Percentiles rank a stretch among this genome's conserved stretches.
These are phyloP conservation scores for Percopsis omiscomaycus DNA, from an alignment of 2,797 vertebrate genomes.

Conservation along the genomic window DNA sequence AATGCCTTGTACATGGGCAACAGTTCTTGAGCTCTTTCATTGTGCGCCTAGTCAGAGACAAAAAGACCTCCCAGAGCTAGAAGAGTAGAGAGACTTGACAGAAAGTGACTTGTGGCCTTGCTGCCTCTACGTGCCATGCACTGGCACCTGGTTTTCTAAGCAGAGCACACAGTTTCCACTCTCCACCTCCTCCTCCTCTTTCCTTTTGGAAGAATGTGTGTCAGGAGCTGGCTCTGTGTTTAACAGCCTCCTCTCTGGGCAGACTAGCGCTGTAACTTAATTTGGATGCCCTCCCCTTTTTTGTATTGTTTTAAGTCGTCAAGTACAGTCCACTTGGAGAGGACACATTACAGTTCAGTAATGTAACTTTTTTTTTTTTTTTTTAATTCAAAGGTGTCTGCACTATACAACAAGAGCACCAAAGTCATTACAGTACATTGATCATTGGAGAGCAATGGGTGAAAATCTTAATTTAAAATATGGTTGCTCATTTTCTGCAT, in stretches of 20 bases:
- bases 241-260: constrained; percentile 36
- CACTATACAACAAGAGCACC: too few species aligned
- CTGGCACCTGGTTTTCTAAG: constrained; percentile 54
- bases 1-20: not conserved
- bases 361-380: too few species aligned
- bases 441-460: too few species aligned
- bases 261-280: constrained; percentile 20
- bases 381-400: too few species aligned
- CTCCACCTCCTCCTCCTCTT: constrained; percentile 38
- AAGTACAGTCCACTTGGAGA: too few species aligned
- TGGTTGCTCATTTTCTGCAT: not conserved
- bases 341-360: too few species aligned
- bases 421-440: too few species aligned
- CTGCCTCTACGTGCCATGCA: constrained; percentile 7
- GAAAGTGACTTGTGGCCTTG: constrained; percentile 3
- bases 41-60: too few species aligned
- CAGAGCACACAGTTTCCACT: constrained; percentile 59
- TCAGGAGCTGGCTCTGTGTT: constrained; percentile 51
- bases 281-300: constrained; percentile 33
- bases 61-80: constrained; percentile 6
- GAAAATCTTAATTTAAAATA: too few species aligned
- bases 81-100: not conserved
- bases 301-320: too few species aligned
- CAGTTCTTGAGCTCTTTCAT: constrained; percentile 4
- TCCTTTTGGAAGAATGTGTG: constrained; percentile 59